These are phyloP conservation scores for Ridgeia piscesae DNA, from an alignment of 1,140 invertebrate genomes.

Conservation along the genomic window DNA sequence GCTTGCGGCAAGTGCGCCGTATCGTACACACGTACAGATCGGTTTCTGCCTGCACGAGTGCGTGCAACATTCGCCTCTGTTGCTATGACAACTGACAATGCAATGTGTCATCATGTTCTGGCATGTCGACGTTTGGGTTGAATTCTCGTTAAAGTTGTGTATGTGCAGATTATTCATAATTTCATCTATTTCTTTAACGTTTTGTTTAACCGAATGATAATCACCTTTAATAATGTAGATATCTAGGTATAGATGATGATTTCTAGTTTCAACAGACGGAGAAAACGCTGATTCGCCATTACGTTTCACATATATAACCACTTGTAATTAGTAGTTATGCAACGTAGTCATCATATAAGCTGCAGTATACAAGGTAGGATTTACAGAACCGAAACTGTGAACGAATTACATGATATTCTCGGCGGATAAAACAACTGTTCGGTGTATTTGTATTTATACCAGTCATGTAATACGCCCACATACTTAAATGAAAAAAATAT, in stretches of 20 bases:
- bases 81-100: background rate
- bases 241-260: too few relatives aligned
- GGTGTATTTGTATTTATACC: background rate
- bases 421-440: background rate
- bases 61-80: background rate
- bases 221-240: too few relatives aligned
- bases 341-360: background rate
- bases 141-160: background rate
- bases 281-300: background rate
- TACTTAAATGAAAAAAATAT: background rate
- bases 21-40: background rate
- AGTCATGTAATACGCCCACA: background rate
- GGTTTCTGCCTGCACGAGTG: background rate
- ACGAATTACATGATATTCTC: background rate
- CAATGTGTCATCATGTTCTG: background rate
- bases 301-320: background rate
- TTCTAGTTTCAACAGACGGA: background rate
- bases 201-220: too few relatives aligned
- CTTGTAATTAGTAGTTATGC: background rate
- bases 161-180: too few relatives aligned
- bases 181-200: too few relatives aligned
- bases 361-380: background rate
- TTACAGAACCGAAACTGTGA: background rate
- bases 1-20: background rate
- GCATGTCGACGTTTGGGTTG: background rate